phyloP scores from a whole-genome alignment of 23 tunicate species.

The Diplosoma virens region DNA sequence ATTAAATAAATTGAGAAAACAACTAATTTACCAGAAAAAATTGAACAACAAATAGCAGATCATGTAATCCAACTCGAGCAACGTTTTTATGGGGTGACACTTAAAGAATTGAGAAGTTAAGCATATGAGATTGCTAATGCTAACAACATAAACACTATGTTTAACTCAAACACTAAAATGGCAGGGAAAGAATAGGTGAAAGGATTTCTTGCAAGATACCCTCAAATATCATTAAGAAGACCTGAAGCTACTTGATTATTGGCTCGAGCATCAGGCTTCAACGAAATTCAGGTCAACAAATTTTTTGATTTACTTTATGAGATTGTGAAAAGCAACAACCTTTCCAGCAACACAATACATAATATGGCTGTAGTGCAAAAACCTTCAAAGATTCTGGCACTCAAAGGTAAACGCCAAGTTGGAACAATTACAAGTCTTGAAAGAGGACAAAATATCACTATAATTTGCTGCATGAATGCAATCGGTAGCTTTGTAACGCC shows the following conservation, averaged over 20 bases:
- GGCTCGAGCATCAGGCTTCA: slow-evolving; percentile 33
- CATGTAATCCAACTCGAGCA: slow-evolving; percentile 2
- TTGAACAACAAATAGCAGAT: slow-evolving; percentile 10
- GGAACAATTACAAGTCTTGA: slow-evolving; percentile 12
- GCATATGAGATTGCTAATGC: slow-evolving; percentile 21
- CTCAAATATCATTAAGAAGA: slow-evolving; percentile 12
- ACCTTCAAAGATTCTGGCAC: neutral
- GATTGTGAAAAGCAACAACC: neutral
- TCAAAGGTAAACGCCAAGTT: slow-evolving; percentile 6
- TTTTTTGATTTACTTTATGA: neutral
- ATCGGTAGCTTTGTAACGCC: slow-evolving; percentile 1
- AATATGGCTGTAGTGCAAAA: slow-evolving; percentile 15
- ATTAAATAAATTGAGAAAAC: slow-evolving; percentile 2
- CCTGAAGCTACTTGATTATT: slow-evolving; percentile 26
- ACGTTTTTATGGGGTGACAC: slow-evolving; percentile 21
- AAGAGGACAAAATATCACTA: neutral
- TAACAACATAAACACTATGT: slow-evolving; percentile 11
- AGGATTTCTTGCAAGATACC: slow-evolving; percentile 3
- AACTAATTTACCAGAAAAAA: slow-evolving; percentile 19
- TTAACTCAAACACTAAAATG: slow-evolving; percentile 8
- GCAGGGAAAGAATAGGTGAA: too few relatives aligned
- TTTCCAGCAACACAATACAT: neutral
- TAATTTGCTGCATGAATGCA: slow-evolving; percentile 11
- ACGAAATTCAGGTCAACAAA: neutral
- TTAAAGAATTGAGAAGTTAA: neutral